Conservation (phyloP, 2,888 invertebrate species). For the Drosophila rellima region DNA sequence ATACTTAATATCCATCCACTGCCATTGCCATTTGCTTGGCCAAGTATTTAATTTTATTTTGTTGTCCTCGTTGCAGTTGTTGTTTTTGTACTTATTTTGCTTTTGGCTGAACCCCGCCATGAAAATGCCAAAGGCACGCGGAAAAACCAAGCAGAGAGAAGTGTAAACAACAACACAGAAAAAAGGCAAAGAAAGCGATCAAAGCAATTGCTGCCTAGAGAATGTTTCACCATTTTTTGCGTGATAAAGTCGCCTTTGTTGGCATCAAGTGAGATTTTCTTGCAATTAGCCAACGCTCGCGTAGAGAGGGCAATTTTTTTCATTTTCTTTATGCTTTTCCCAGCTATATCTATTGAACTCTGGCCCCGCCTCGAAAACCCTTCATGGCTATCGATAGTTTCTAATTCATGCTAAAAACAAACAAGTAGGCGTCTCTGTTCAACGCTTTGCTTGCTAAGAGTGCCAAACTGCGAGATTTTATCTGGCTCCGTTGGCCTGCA, state of each 20-base stretch:
- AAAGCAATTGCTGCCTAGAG: conserved; percentile 65
- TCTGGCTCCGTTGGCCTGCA: background rate
- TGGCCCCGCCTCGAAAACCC: background rate
- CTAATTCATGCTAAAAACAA: conserved; percentile 63
- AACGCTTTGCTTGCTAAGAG: conserved; percentile 12
- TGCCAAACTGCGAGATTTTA: conserved; percentile 6
- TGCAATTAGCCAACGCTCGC: conserved; percentile 76
- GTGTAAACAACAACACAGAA: conserved; percentile 61
- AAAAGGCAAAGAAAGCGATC: conserved; percentile 11
- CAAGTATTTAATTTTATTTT: conserved; percentile 36
- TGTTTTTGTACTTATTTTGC: conserved; percentile 24
- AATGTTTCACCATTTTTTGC: conserved; percentile 82
- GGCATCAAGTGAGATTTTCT: conserved; percentile 84
- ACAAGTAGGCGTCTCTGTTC: conserved; percentile 15
- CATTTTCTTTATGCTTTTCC: background rate
- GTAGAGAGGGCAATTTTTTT: background rate
- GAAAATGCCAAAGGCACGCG: conserved; percentile 70
- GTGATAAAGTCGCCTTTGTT: conserved; percentile 82
- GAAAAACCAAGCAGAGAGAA: conserved; percentile 45
- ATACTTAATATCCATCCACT: conserved; percentile 74
- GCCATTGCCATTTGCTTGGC: conserved; percentile 63
- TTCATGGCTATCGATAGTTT: conserved; percentile 71
- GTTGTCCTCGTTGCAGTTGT: conserved; percentile 6
- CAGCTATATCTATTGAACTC: background rate
- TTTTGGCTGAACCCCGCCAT: conserved; percentile 29